Evolutionary conservation across 2,888 invertebrate species (phyloP).

Genomic region (Sarcophaga carnaria): DNA sequence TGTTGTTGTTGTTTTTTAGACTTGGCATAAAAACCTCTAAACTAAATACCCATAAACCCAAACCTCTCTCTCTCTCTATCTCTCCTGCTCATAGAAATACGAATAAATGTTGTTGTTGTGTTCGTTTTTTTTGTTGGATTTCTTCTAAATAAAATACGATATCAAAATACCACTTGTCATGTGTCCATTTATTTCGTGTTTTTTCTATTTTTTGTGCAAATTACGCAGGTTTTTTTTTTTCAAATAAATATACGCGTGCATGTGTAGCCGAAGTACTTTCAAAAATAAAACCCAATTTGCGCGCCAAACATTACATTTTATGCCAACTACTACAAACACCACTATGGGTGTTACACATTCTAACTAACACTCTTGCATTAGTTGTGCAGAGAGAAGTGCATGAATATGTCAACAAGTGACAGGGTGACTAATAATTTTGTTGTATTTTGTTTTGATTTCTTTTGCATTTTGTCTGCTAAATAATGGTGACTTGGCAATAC

Average conservation of each 20-base stretch:
- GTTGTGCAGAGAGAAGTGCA: constrained; percentile 2
- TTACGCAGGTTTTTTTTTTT: constrained; percentile 16
- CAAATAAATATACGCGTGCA: too few relatives aligned
- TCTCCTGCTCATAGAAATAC: too few relatives aligned
- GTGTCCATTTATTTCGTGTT: constrained; percentile 20
- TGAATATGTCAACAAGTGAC: constrained; percentile 51
- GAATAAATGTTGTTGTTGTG: too few relatives aligned
- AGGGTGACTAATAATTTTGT: constrained; percentile 58
- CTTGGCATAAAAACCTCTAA: constrained; percentile 68
- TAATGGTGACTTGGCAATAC: constrained; percentile 23
- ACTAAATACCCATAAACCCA: constrained; percentile 46
- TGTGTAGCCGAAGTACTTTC: background rate
- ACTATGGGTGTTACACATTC: background rate
- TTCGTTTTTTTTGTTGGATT: too few relatives aligned
- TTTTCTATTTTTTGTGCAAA: constrained; percentile 13
- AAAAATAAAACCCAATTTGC: constrained; percentile 35
- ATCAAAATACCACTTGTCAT: constrained; percentile 36
- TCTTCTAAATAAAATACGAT: too few relatives aligned
- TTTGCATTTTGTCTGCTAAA: constrained; percentile 26
- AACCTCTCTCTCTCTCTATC: constrained; percentile 21
- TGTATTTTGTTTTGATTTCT: constrained; percentile 4
- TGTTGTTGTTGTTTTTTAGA: constrained; percentile 31
- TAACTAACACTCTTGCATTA: background rate
- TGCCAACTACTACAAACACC: constrained; percentile 28
- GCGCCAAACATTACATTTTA: constrained; percentile 52